phyloP scores from a whole-genome alignment of 1,140 invertebrate species.

The Neodiprion lecontei region DNA sequence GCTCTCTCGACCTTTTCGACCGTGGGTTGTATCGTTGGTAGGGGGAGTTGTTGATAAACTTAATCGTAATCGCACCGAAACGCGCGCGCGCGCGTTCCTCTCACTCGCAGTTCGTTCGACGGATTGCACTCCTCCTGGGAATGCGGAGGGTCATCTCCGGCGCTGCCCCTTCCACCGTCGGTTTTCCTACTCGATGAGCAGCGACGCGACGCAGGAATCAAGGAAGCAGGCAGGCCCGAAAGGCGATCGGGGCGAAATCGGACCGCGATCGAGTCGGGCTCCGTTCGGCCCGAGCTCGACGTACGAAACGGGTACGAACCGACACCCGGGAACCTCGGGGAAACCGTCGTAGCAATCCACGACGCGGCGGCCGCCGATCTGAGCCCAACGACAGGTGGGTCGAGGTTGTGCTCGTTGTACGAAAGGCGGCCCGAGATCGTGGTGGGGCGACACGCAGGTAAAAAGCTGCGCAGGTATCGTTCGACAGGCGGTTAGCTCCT shows the following conservation, averaged over 20 bases:
- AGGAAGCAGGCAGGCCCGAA: no score
- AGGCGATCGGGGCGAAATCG: background rate
- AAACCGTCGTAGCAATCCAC: slow-evolving; percentile 8
- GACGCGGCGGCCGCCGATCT: background rate
- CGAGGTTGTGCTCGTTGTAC: slow-evolving; percentile 2
- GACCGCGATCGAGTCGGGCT: background rate
- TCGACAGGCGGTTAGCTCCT: no score
- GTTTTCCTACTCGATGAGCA: no score
- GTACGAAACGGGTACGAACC: background rate
- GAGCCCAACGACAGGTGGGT: background rate
- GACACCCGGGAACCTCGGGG: background rate
- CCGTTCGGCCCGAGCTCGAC: background rate
- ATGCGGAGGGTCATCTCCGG: background rate
- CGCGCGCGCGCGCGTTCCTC: no score
- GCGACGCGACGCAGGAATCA: no score
- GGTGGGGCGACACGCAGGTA: background rate
- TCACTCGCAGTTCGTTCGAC: background rate
- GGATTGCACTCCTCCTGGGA: background rate
- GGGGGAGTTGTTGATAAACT: no score
- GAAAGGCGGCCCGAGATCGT: background rate
- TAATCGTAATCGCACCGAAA: no score
- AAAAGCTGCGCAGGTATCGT: background rate
- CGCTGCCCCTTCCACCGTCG: background rate
- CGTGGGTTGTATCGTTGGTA: no score
- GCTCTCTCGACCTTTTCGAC: no score